phyloP scores from a whole-genome alignment of 2,113 vertebrate genomes.

The Patagioenas fasciata region DNA sequence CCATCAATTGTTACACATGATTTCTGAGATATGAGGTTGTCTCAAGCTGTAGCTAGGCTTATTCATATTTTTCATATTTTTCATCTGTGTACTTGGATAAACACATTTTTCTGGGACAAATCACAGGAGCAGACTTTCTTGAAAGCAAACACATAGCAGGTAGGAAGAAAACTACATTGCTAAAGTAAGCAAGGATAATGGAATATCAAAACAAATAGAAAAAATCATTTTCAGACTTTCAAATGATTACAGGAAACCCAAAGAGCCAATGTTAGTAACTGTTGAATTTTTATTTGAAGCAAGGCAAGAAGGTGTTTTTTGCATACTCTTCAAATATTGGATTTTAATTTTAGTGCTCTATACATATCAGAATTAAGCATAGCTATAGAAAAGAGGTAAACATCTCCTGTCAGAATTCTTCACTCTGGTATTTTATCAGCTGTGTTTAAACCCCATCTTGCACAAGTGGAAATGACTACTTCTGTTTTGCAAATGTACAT shows the following conservation, averaged over 20 bases:
- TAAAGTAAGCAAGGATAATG: not conserved
- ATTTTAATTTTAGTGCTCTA: not conserved
- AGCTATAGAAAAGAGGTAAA: not conserved
- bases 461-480: not conserved
- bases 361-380: not conserved
- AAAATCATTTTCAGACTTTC: not conserved
- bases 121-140: not conserved
- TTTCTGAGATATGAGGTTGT: not conserved
- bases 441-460: not conserved
- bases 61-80: not conserved
- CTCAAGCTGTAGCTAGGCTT: not conserved
- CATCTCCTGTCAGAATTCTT: not conserved
- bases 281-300: not conserved
- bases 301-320: not conserved
- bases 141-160: not conserved
- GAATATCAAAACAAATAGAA: not conserved
- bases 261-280: not conserved
- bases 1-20: not conserved
- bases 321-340: not conserved
- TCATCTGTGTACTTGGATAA: not conserved
- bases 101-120: not conserved
- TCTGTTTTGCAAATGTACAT: not conserved
- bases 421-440: not conserved
- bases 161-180: not conserved
- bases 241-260: not conserved